Conservation (phyloP, 1,140 invertebrate species). For the Bombus terrestris region DNA sequence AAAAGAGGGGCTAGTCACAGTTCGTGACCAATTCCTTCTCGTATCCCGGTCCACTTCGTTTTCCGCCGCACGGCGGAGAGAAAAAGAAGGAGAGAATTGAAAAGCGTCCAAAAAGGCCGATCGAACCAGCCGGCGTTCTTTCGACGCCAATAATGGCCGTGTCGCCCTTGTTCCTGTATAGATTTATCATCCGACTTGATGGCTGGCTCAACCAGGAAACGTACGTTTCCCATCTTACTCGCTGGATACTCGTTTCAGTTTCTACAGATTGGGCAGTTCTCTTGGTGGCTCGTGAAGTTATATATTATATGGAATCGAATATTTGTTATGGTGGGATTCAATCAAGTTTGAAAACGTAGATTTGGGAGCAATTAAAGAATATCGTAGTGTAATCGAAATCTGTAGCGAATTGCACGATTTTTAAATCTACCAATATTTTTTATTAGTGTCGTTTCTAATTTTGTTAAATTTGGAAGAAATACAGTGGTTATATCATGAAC, state of each 20-base stretch:
- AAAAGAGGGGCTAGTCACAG: not conserved
- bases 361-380: not conserved
- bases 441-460: no score
- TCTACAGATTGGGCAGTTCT: no score
- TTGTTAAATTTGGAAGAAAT: no score
- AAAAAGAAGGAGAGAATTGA: slow-evolving; percentile 20
- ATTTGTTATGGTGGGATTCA: not conserved
- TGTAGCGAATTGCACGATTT: no score
- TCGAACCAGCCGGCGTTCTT: slow-evolving; percentile 17
- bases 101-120: slow-evolving; percentile 41
- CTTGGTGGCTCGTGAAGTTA: no score
- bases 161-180: slow-evolving; percentile 22
- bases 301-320: not conserved
- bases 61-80: not conserved
- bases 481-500: no score
- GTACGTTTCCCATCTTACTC: slow-evolving; percentile 5
- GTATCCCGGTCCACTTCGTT: not conserved
- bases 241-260: not conserved
- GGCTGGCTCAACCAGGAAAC: not conserved
- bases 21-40: slow-evolving; percentile 3
- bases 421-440: no score
- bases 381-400: no score
- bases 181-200: slow-evolving; percentile 42
- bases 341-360: not conserved
- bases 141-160: slow-evolving; percentile 21